A percentile compares a stretch with the other conserved stretches of the same genome.
These are phyloP conservation scores for Volucella inflata DNA, from an alignment of 2,888 invertebrate genomes.

Conservation along the genomic window DNA sequence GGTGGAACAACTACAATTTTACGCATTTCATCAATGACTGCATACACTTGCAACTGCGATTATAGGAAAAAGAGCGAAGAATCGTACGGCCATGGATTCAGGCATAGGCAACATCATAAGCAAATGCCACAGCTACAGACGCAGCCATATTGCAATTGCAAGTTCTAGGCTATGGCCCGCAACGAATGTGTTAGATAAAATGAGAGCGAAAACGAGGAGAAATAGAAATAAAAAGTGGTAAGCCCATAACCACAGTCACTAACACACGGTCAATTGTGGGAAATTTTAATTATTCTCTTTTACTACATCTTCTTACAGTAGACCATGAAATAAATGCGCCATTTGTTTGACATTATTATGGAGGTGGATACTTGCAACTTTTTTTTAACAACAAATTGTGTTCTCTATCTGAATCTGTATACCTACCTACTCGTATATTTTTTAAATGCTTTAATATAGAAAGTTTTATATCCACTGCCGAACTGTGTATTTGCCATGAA, in stretches of 20 bases:
- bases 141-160: conserved; percentile 51
- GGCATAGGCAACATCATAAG: background rate
- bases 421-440: no score
- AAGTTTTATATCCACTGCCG: no score
- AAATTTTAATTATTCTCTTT: background rate
- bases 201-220: conserved; percentile 60
- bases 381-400: no score
- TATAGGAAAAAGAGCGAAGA: conserved; percentile 19
- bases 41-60: conserved; percentile 36
- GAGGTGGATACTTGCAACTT: background rate
- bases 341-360: background rate
- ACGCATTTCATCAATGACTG: conserved; percentile 38
- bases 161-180: conserved; percentile 61
- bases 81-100: background rate
- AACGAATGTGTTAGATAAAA: conserved; percentile 51
- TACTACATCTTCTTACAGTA: conserved; percentile 35
- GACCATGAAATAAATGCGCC: background rate
- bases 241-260: background rate
- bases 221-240: conserved; percentile 32
- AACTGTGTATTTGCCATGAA: no score
- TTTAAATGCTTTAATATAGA: no score
- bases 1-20: conserved; percentile 22
- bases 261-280: background rate
- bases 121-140: background rate
- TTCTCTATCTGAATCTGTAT: no score